Percentiles rank a stretch among this genome's conserved stretches.
Evolutionary conservation across 2,888 invertebrate species (phyloP).

Genomic region (Candidula unifasciata): DNA sequence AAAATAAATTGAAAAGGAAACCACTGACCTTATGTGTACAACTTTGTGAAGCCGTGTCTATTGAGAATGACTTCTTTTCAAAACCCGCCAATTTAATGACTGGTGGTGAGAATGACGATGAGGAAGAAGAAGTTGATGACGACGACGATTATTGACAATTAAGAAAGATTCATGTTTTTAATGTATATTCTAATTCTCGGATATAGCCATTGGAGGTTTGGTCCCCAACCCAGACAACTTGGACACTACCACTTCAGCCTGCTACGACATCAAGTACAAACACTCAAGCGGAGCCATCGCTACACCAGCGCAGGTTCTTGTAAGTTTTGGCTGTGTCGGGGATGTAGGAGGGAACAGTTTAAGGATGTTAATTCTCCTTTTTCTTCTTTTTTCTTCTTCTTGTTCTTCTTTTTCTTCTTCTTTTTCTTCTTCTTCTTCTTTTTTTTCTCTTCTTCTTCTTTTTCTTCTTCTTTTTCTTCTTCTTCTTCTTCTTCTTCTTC

Average conservation of each 20-base stretch:
- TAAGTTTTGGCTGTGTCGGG: too few relatives aligned
- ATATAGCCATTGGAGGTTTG: not conserved
- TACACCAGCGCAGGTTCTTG: slow-evolving; percentile 52
- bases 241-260: slow-evolving; percentile 11
- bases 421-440: not conserved
- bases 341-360: too few relatives aligned
- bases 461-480: not conserved
- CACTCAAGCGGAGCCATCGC: slow-evolving; percentile 33
- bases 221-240: not conserved
- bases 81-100: too few relatives aligned
- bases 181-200: not conserved
- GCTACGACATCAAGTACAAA: slow-evolving; percentile 53
- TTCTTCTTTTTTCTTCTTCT: not conserved
- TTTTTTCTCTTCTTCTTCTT: not conserved
- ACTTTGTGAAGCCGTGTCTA: too few relatives aligned
- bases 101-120: too few relatives aligned
- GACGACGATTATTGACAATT: too few relatives aligned
- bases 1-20: too few relatives aligned
- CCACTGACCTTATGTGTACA: too few relatives aligned
- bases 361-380: too few relatives aligned
- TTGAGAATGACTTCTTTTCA: too few relatives aligned
- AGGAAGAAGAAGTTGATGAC: too few relatives aligned
- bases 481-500: not conserved
- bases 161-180: too few relatives aligned
- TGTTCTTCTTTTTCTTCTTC: not conserved